Evolutionary conservation across 2,888 invertebrate species (phyloP), one percentile per base, ranked within the genome.

Genomic region (Cosmia pyralina): DNA sequence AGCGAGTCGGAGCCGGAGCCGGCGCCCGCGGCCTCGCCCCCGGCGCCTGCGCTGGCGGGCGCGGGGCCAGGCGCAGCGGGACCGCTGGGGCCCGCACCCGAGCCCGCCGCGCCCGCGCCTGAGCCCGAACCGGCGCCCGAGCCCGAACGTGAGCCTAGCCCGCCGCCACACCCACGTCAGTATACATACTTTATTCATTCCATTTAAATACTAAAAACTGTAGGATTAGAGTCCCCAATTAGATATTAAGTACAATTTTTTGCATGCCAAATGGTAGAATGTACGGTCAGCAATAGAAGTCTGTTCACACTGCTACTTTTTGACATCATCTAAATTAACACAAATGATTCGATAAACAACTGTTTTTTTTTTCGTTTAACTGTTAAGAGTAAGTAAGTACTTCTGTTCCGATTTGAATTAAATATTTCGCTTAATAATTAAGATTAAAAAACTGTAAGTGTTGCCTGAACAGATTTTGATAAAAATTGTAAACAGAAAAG

Each of bases 1-100:
- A 85, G 83, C 70, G 91, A 88, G 85, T 80, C 93, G 58, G 93
- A 92, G 78, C 89, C 92, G 59, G 96, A 95, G 85, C 87, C 90
- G 75, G 44, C 28, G 52, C 57, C 90, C 67, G 38, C 57, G 57
- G 57, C 73, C 69, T n/a, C 86, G 52, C 69, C 82, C 59, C 73
- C 83, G 58, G 69, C 48, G 65, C 8, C 68, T 86, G 89, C 79
- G 59, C 75, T 28, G 75, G 72, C 22, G 28, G 15, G 63, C 60
- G 85, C 55, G 80, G 83, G 83, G 79, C 70, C 89, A n/a, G n/a
- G n/a, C n/a, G n/a, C n/a, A 92, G 57, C 11, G 28, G 77, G 69
- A 8, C 86, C 77, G 72, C 81, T 79, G 66, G 88, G 75, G 84
- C 86, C 85, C 48, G 86, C 69, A 79, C 85, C 87, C 34, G 96